Evolutionary conservation across 2,113 vertebrate species (phyloP).

Genomic region (Panurus biarmicus): DNA sequence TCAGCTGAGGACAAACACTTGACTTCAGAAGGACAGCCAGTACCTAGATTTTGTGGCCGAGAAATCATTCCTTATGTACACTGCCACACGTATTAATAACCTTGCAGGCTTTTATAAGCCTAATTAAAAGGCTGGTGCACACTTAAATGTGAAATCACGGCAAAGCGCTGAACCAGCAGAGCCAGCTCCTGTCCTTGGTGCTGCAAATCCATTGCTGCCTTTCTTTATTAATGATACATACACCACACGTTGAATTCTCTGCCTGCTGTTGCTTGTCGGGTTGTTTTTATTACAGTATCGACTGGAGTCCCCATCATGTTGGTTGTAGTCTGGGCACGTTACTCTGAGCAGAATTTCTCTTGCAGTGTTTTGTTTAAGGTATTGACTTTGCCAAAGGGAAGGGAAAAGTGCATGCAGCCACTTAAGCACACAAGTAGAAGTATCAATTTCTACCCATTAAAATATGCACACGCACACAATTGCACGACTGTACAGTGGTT

Average conservation of each 20-base stretch:
- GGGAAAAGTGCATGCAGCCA: not conserved
- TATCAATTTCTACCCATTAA: not conserved
- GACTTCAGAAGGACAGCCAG: not conserved
- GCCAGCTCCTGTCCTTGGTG: not conserved
- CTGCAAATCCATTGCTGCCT: not conserved
- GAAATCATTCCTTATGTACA: not conserved
- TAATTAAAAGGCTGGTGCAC: not conserved
- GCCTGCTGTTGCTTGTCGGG: not conserved
- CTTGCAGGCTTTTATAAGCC: not conserved
- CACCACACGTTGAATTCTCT: not conserved
- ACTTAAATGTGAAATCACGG: not conserved
- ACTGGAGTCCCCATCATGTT: not conserved
- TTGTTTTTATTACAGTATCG: not conserved
- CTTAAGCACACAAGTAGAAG: not conserved
- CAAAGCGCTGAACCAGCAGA: not conserved
- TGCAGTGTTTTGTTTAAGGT: not conserved
- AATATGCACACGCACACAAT: not conserved
- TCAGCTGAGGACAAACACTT: not conserved
- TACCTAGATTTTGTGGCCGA: not conserved
- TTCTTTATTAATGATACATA: not conserved
- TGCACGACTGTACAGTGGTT: accelerated
- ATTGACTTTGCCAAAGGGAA: conserved; percentile 15
- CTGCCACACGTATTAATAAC: not conserved
- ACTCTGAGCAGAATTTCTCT: not conserved
- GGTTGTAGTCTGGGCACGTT: not conserved